These are phyloP conservation scores for Gandaritis pyraliata DNA, from an alignment of 2,888 invertebrate genomes.

Conservation along the genomic window DNA sequence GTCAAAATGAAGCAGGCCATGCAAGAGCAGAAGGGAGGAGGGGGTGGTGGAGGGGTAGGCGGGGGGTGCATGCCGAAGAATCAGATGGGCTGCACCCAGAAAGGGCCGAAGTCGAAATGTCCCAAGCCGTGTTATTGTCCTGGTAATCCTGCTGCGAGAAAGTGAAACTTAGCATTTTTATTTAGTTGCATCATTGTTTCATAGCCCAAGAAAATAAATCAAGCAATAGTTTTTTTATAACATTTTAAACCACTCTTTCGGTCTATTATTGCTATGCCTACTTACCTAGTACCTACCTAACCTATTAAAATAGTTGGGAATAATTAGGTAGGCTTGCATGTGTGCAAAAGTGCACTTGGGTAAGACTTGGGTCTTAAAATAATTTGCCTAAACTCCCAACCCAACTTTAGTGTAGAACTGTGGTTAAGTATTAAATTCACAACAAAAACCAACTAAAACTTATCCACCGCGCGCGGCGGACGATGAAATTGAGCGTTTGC, in stretches of 20 bases:
- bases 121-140: conserved; percentile 50
- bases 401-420: too few species aligned
- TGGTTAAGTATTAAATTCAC: neutral
- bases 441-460: conserved; percentile 12
- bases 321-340: too few species aligned
- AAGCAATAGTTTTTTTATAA: neutral
- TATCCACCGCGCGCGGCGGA: conserved; percentile 3
- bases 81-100: conserved; percentile 31
- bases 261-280: too few species aligned
- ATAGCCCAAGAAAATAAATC: neutral
- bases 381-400: too few species aligned
- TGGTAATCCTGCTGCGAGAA: conserved; percentile 21
- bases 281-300: too few species aligned
- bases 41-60: neutral
- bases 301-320: too few species aligned
- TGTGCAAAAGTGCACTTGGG: too few species aligned
- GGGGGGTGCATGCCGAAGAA: conserved; percentile 4
- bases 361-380: too few species aligned
- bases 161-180: conserved; percentile 2
- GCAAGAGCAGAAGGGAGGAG: conserved; percentile 15
- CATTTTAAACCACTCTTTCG: neutral
- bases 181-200: neutral
- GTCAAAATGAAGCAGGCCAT: conserved; percentile 46
- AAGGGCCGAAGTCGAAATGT: conserved; percentile 45
- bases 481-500: conserved; percentile 15